Percentiles rank a stretch among this genome's conserved stretches.
These are phyloP conservation scores for Gallinago paraguaiae DNA, from an alignment of 2,113 vertebrate species.

Conservation along the genomic window DNA sequence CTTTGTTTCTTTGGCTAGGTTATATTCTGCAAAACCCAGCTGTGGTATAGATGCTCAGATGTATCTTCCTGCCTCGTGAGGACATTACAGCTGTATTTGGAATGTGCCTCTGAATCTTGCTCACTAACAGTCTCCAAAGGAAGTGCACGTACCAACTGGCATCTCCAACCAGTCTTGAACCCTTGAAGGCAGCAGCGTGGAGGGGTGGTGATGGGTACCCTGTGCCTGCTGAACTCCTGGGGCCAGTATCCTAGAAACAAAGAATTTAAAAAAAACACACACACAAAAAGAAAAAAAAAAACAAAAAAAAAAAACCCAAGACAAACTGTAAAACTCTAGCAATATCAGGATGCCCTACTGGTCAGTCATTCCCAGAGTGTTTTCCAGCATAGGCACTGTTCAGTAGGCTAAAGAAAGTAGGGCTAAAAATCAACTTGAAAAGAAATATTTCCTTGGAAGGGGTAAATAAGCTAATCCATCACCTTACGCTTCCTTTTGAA, in stretches of 20 bases:
- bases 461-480: neutral
- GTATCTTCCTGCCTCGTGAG: neutral
- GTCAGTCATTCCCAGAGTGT: neutral
- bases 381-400: neutral
- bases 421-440: neutral
- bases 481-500: neutral
- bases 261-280: neutral
- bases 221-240: neutral
- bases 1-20: neutral
- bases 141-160: neutral
- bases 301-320: neutral
- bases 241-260: neutral
- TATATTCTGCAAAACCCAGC: neutral
- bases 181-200: neutral
- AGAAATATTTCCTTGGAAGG: neutral
- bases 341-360: neutral
- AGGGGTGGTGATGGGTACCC: neutral
- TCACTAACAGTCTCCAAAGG: neutral
- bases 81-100: neutral
- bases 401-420: neutral
- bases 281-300: neutral
- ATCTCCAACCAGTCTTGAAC: neutral
- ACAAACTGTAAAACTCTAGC: neutral
- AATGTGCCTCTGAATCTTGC: neutral
- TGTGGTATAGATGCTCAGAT: neutral